Percentiles rank a stretch among this genome's conserved stretches.
Conservation (phyloP, 1,140 invertebrate genomes). For the Apis florea region DNA sequence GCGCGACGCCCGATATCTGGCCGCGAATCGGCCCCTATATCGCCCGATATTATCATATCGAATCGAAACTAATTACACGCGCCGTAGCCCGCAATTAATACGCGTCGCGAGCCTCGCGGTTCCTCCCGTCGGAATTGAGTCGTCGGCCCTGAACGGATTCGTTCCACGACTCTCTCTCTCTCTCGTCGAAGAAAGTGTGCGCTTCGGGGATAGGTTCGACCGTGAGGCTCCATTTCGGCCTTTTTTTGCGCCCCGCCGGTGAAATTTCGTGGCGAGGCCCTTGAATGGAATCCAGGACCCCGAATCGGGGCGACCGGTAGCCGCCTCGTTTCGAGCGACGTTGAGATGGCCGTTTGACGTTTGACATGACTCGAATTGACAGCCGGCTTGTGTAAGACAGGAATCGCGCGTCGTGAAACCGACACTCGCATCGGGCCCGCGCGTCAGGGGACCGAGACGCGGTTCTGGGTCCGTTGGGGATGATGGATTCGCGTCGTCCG, state of each 20-base stretch:
- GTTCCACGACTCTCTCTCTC: constrained; percentile 3
- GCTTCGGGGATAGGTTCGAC: too few relatives aligned
- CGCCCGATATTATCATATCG: constrained; percentile 28
- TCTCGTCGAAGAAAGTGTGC: too few relatives aligned
- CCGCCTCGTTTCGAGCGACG: background rate
- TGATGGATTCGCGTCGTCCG: constrained; percentile 61
- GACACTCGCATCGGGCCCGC: constrained; percentile 1
- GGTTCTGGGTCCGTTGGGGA: constrained; percentile 48
- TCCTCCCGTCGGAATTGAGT: constrained; percentile 46
- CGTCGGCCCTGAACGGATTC: constrained; percentile 32
- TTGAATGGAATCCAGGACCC: background rate
- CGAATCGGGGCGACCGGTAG: background rate
- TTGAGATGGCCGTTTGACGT: constrained; percentile 61
- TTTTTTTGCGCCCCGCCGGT: constrained; percentile 28
- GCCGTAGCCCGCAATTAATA: constrained; percentile 35
- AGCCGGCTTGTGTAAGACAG: constrained; percentile 62
- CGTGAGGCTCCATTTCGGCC: background rate
- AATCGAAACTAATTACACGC: constrained; percentile 43
- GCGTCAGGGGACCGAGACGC: constrained; percentile 15
- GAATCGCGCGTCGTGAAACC: constrained; percentile 56
- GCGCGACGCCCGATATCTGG: constrained; percentile 1
- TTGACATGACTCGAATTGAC: constrained; percentile 66
- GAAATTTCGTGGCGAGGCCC: constrained; percentile 21
- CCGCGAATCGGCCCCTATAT: constrained; percentile 6
- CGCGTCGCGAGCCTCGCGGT: constrained; percentile 36